Base-by-base conservation (phyloP, 2,113 vertebrate species). In the Alethe diademata region DNA sequence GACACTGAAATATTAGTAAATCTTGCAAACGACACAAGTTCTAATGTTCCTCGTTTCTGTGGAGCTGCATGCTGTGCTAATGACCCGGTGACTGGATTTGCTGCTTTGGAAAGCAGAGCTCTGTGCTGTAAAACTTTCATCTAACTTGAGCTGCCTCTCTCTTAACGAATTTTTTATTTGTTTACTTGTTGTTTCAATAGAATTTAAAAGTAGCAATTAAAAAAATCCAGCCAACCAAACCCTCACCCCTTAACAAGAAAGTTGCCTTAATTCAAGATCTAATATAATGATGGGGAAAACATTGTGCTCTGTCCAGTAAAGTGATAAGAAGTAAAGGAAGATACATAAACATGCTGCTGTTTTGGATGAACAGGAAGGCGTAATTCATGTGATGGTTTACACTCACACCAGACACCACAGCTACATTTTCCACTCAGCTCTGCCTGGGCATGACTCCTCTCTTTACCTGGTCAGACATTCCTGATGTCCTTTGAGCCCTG, bases 121-220 rank as follows among this genome's bases (percentile, higher is more conserved):
- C 71, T 70, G 43, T 47, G 93, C 96, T 95, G 96, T 97, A 96
- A 93, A 94, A 97, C 97, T 98, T 98, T 97, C 97, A 98, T 98
- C 97, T 97, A 87, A 79, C 92, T 93, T 66, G 96, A 97, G 95
- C 96, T 82, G 97, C 95, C 95, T 95, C 93, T 97, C 95, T 96
- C 97, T 17, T 98, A 98, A 98, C 96, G 95, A 98, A 96, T 98
- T 98, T 98, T 98, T 98, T 98, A 98, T 98, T 98, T 98, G 98
- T 98, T 98, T 98, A 98, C 98, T 97, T 90, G 81, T 96, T 95
- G 97, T 97, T 97, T 96, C 94, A 81, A 91, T 79, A 74, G 88
- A 96, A 97, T 97, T 93, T 93, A 93, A 97, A 97, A 98, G 97
- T 64, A 92, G 91, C 96, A 88, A 95, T 98, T 97, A 90, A 97